Conservation (phyloP, 53 echinoderm and acorn worm genomes). For the Henricia sp. region DNA sequence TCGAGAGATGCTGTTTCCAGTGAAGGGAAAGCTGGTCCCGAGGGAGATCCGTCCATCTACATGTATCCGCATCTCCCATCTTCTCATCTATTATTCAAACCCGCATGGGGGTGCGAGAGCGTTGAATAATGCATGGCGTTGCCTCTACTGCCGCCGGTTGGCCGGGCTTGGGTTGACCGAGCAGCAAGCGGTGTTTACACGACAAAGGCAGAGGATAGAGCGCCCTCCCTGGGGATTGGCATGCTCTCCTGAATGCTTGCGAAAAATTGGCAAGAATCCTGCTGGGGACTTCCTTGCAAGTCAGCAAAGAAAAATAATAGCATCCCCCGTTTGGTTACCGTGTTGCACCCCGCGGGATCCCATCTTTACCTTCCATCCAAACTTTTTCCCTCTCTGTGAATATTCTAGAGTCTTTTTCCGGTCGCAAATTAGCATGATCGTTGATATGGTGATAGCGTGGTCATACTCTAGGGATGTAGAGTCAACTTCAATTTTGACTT, state of each 20-base stretch:
- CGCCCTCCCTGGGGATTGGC: background rate
- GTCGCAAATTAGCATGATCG: constrained; percentile 47
- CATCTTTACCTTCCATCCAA: background rate
- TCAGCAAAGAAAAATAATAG: constrained; percentile 9
- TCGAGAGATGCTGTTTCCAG: constrained; percentile 43
- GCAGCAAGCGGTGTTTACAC: constrained; percentile 50
- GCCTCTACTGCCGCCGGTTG: constrained; percentile 6
- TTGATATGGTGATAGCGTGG: constrained; percentile 26
- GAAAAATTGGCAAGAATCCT: constrained; percentile 53
- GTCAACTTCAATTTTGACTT: constrained; percentile 47
- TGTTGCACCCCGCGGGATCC: background rate
- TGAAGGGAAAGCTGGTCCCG: background rate
- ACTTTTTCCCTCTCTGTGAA: constrained; percentile 9
- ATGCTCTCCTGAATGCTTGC: constrained; percentile 43
- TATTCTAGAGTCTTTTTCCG: background rate
- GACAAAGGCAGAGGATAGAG: constrained; percentile 42
- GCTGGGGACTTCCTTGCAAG: constrained; percentile 4
- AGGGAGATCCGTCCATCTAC: constrained; percentile 28
- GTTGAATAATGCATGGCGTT: constrained; percentile 51
- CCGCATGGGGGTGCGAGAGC: constrained; percentile 37
- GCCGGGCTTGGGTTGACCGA: constrained; percentile 10
- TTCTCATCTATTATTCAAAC: constrained; percentile 57
- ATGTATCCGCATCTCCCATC: constrained; percentile 24
- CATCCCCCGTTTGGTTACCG: constrained; percentile 15
- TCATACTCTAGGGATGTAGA: constrained; percentile 17